Percentiles rank a stretch among this genome's conserved stretches.
Evolutionary conservation across 2,113 vertebrate genomes (phyloP).

Genomic region (Istiophorus platypterus): DNA sequence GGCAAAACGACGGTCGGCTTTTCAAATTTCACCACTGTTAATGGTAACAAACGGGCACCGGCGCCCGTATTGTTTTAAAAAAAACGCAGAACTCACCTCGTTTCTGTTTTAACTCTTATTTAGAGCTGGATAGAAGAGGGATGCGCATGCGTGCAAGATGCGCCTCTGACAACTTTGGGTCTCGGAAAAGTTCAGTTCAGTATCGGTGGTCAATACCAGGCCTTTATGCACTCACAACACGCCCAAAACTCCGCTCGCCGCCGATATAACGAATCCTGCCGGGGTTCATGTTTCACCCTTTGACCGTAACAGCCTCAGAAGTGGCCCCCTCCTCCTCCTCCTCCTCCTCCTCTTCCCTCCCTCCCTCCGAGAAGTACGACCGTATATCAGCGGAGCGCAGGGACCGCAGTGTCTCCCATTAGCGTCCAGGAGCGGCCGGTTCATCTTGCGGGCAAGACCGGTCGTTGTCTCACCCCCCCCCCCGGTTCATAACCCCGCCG

Average conservation of each 20-base stretch:
- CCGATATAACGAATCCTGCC: constrained; percentile 6
- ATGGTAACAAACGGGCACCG: constrained; percentile 44
- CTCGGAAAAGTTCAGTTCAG: constrained; percentile 83
- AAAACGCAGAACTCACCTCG: constrained; percentile 89
- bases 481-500: background rate
- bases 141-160: constrained; percentile 85
- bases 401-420: constrained; percentile 61
- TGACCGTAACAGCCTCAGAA: constrained; percentile 11
- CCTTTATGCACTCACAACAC: constrained; percentile 44
- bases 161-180: constrained; percentile 86
- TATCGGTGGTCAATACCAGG: constrained; percentile 65
- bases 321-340: background rate
- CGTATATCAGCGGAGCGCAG: constrained; percentile 64
- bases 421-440: constrained; percentile 46
- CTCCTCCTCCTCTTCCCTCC: too few species aligned
- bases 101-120: constrained; percentile 91
- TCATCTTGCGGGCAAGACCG: constrained; percentile 27
- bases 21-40: constrained; percentile 50
- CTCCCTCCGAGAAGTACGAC: constrained; percentile 16
- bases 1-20: constrained; percentile 50
- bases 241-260: constrained; percentile 40
- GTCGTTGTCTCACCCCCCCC: constrained; percentile 4
- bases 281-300: constrained; percentile 17
- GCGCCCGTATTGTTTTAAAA: constrained; percentile 76
- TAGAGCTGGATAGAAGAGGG: constrained; percentile 80